Evolutionary conservation across 2,888 invertebrate species (phyloP).

Genomic region (Eretmocerus hayati): DNA sequence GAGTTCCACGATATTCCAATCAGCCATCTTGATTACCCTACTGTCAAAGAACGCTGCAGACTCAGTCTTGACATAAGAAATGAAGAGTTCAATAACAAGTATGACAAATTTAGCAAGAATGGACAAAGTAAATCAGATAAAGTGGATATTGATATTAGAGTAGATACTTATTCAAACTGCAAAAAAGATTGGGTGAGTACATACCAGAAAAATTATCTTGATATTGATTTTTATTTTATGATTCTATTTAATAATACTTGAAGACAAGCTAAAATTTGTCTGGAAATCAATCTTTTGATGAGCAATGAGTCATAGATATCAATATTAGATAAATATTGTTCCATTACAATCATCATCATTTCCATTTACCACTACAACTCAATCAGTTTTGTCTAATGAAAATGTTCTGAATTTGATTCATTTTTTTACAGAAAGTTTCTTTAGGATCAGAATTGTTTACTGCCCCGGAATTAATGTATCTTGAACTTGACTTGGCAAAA

Average conservation of each 20-base stretch:
- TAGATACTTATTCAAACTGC: slow-evolving; percentile 40
- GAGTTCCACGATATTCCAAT: slow-evolving; percentile 44
- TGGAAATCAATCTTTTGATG: no score
- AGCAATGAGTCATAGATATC: no score
- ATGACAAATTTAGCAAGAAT: slow-evolving; percentile 23
- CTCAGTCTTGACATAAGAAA: slow-evolving; percentile 43
- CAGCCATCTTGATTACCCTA: slow-evolving; percentile 42
- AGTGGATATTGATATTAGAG: slow-evolving; percentile 40
- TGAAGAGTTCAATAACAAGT: slow-evolving; percentile 34
- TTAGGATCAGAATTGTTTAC: slow-evolving; percentile 44
- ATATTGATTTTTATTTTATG: neutral
- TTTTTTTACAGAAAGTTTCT: slow-evolving; percentile 39
- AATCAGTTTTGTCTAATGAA: no score
- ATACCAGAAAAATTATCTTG: neutral
- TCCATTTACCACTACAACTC: no score
- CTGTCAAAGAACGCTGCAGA: slow-evolving; percentile 45
- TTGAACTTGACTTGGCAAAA: slow-evolving; percentile 42
- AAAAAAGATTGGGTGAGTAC: slow-evolving; percentile 39
- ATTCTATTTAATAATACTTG: no score
- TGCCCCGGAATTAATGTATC: slow-evolving; percentile 47
- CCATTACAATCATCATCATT: no score
- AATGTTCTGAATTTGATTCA: no score
- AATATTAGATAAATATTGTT: no score
- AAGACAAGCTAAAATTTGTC: no score
- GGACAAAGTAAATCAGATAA: slow-evolving; percentile 29